Conservation (phyloP, 37 sponge, comb jelly and placozoan genomes). For the Petrosia ficiformis region DNA sequence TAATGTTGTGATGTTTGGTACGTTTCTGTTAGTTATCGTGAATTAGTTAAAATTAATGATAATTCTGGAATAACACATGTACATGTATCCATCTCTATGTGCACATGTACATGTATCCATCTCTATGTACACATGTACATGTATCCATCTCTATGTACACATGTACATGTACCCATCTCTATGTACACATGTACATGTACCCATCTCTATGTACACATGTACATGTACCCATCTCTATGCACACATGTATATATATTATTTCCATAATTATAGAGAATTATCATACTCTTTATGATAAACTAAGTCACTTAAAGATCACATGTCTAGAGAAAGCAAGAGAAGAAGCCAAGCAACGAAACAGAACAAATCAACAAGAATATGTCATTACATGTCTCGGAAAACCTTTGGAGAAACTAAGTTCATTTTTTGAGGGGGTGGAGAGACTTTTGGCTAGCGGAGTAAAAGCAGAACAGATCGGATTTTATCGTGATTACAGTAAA, state of each 20-base stretch:
- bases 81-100: too few relatives aligned
- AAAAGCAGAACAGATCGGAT: slow-evolving; percentile 88
- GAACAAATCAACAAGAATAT: slow-evolving; percentile 61
- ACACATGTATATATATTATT: neutral
- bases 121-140: too few relatives aligned
- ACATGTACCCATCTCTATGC: too few relatives aligned
- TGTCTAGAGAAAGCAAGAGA: slow-evolving; percentile 69
- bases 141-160: too few relatives aligned
- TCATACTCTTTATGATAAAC: slow-evolving; percentile 66
- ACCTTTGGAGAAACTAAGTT: slow-evolving; percentile 89
- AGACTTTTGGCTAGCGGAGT: slow-evolving; percentile 63
- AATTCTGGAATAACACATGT: neutral
- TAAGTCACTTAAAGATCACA: slow-evolving; percentile 69
- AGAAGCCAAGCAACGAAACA: slow-evolving; percentile 66
- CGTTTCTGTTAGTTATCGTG: slow-evolving; percentile 7
- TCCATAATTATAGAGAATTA: slow-evolving; percentile 70
- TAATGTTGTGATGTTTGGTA: slow-evolving; percentile 88
- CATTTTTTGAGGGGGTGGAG: slow-evolving; percentile 93
- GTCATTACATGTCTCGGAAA: slow-evolving; percentile 66
- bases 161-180: too few relatives aligned
- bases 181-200: too few relatives aligned
- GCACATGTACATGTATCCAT: too few relatives aligned
- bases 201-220: too few relatives aligned
- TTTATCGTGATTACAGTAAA: slow-evolving; percentile 67
- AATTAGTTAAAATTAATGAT: neutral